phyloP scores from a whole-genome alignment of 2,888 invertebrate species.

The Crossocerus cetratus region DNA sequence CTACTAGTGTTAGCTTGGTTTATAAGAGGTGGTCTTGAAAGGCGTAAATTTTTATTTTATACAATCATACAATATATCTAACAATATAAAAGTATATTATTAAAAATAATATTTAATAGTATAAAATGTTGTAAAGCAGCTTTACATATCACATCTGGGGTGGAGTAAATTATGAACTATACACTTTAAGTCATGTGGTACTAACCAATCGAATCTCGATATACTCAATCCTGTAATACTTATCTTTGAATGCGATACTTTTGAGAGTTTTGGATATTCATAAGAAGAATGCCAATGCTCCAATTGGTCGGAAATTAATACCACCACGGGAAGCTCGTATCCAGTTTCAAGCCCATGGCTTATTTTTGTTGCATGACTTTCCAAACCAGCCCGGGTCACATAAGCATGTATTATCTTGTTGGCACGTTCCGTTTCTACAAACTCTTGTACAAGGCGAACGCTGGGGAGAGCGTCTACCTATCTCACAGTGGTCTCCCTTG shows the following conservation, averaged over 20 bases:
- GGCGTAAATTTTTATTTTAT: constrained; percentile 60
- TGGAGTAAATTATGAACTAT: constrained; percentile 64
- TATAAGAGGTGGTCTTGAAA: background rate
- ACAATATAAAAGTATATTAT: constrained; percentile 68
- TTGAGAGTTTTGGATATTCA: background rate
- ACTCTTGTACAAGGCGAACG: constrained; percentile 85
- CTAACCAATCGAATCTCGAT: constrained; percentile 41
- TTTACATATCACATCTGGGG: constrained; percentile 77
- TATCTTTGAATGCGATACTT: background rate
- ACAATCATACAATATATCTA: constrained; percentile 68
- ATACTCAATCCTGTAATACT: background rate
- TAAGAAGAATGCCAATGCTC: constrained; percentile 18
- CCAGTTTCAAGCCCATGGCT: constrained; percentile 75
- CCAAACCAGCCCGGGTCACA: constrained; percentile 92
- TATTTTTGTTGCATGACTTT: constrained; percentile 87
- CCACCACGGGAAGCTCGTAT: constrained; percentile 25
- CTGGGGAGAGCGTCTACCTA: constrained; percentile 84
- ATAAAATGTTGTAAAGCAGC: constrained; percentile 74
- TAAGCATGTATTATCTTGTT: constrained; percentile 84
- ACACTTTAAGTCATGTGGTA: constrained; percentile 38
- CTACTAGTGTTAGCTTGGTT: too few relatives aligned
- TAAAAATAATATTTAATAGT: constrained; percentile 70
- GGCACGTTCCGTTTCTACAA: constrained; percentile 88
- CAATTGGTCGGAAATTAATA: constrained; percentile 40
- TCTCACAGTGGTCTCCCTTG: constrained; percentile 94